Evolutionary conservation across 2,113 vertebrate genomes (phyloP).

Genomic region (Sterrhoptilus dennistouni): DNA sequence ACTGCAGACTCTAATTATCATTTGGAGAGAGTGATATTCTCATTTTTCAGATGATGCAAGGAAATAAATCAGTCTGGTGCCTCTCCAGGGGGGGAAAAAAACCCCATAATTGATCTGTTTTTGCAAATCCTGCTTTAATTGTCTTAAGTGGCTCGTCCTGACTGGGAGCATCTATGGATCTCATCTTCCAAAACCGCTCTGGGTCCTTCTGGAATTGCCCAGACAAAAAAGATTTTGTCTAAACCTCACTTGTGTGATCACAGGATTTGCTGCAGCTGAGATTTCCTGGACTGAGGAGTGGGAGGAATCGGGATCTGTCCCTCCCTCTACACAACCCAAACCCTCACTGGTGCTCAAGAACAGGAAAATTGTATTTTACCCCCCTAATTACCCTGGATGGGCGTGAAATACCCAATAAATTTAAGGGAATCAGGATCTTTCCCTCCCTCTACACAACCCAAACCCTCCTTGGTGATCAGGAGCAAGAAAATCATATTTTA

Average conservation of each 20-base stretch:
- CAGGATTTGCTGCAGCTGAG: background rate
- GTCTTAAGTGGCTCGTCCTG: background rate
- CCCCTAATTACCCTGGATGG: too few relatives aligned
- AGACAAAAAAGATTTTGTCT: background rate
- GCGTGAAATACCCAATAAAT: too few relatives aligned
- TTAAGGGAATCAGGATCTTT: too few relatives aligned
- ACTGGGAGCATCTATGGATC: background rate
- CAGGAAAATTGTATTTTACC: too few relatives aligned
- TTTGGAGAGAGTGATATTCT: background rate
- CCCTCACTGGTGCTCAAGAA: background rate
- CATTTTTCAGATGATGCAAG: background rate
- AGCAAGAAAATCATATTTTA: too few relatives aligned
- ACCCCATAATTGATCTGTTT: background rate
- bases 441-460: too few relatives aligned
- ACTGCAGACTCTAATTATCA: background rate
- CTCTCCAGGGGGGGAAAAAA: background rate
- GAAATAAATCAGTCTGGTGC: background rate
- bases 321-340: background rate
- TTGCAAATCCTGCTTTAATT: background rate
- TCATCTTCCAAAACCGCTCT: background rate
- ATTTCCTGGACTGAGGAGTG: too few relatives aligned
- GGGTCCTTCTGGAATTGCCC: background rate
- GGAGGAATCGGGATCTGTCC: background rate
- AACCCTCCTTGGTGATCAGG: too few relatives aligned
- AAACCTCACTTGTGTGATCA: background rate